Conservation (phyloP, 1,140 invertebrate species). For the Drosophila kohkoa region DNA sequence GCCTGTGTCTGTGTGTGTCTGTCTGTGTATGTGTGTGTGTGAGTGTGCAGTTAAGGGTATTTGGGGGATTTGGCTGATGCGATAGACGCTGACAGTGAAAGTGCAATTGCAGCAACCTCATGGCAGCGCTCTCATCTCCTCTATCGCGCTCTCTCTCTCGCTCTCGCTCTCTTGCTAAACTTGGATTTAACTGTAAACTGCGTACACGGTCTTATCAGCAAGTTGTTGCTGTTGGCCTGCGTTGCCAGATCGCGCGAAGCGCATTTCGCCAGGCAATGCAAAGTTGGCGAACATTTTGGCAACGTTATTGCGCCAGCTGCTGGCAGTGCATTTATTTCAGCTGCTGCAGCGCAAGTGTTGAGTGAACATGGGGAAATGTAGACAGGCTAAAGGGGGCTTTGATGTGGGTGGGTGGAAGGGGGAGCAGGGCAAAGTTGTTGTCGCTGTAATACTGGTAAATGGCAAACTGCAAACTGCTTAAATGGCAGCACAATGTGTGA, state of each 20-base stretch:
- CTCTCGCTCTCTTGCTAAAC: neutral
- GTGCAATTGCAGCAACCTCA: neutral
- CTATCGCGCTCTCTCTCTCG: neutral
- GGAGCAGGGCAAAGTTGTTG: slow-evolving; percentile 13
- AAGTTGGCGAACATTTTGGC: neutral
- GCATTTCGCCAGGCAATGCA: neutral
- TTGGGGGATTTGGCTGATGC: slow-evolving; percentile 28
- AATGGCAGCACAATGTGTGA: slow-evolving; percentile 73
- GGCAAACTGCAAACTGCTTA: slow-evolving; percentile 58
- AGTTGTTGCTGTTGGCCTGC: neutral
- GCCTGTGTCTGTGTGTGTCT: neutral
- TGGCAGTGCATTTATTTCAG: slow-evolving; percentile 26
- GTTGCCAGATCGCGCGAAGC: slow-evolving; percentile 20
- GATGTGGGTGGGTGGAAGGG: neutral
- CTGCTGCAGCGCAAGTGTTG: neutral
- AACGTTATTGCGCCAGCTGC: slow-evolving; percentile 1
- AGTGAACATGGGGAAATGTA: neutral
- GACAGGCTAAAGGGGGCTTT: neutral
- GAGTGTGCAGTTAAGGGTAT: slow-evolving; percentile 8
- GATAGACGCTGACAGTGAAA: slow-evolving; percentile 2
- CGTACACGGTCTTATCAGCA: neutral
- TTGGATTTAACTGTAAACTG: slow-evolving; percentile 2
- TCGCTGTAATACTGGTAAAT: slow-evolving; percentile 49
- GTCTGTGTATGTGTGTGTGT: neutral
- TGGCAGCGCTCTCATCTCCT: neutral